Conservation (phyloP, 2,888 invertebrate genomes). For the Metellina segmentata region DNA sequence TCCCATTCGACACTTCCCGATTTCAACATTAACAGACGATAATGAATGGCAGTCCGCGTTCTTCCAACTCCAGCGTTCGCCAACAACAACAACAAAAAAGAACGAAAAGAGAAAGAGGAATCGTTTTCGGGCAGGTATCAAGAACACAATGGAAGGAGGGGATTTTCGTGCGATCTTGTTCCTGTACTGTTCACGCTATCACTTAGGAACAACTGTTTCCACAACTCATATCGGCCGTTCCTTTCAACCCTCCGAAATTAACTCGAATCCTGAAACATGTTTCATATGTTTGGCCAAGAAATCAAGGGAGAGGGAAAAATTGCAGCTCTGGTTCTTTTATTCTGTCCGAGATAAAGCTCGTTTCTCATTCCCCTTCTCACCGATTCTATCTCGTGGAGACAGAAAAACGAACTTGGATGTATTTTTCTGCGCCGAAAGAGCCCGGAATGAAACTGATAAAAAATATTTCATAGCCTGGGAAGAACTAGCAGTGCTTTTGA, state of each 20-base stretch:
- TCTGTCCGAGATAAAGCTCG: neutral
- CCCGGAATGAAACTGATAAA: neutral
- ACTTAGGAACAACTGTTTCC: conserved; percentile 50
- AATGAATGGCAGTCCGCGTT: neutral
- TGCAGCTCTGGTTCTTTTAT: conserved; percentile 19
- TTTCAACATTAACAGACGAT: neutral
- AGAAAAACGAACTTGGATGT: neutral
- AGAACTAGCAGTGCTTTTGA: neutral
- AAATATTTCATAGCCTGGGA: neutral
- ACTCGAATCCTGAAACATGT: conserved; percentile 17
- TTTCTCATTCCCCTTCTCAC: neutral
- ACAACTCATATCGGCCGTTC: conserved; percentile 19
- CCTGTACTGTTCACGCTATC: conserved; percentile 42
- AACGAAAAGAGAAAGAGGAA: neutral
- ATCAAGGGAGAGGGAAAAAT: conserved; percentile 25
- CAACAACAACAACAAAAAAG: neutral
- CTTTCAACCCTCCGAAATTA: conserved; percentile 35
- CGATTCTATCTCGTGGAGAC: neutral
- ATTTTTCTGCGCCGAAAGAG: neutral
- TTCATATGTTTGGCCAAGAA: conserved; percentile 63
- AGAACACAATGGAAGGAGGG: conserved; percentile 40
- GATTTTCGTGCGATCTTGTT: conserved; percentile 52
- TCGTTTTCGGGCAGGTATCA: neutral
- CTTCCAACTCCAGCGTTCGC: neutral
- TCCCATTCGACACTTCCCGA: too few relatives aligned